Evolutionary conservation across 2,888 invertebrate species (phyloP).

Genomic region (Drosophila phalerata): DNA sequence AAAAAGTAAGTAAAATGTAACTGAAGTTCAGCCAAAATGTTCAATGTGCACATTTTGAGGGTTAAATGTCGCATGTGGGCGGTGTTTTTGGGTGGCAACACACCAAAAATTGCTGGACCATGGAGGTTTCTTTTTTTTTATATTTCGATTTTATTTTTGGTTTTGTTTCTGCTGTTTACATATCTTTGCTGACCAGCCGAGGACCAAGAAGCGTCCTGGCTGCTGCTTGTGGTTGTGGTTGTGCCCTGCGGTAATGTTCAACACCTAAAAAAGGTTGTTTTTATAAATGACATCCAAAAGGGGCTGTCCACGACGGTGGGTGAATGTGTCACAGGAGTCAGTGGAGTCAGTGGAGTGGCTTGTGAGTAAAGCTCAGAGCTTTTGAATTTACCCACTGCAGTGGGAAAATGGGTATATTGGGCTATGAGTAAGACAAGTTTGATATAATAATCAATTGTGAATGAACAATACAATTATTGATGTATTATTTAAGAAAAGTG

Average conservation of each 20-base stretch:
- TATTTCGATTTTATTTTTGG: constrained; percentile 17
- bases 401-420: constrained; percentile 6
- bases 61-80: constrained; percentile 79
- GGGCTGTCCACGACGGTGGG: not conserved
- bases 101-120: constrained; percentile 64
- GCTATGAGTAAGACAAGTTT: constrained; percentile 15
- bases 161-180: constrained; percentile 52
- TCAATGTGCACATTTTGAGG: constrained; percentile 76
- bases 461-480: not conserved
- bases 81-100: constrained; percentile 3
- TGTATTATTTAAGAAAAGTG: not conserved
- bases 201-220: constrained; percentile 49
- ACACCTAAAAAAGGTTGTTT: constrained; percentile 77
- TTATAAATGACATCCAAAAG: constrained; percentile 45
- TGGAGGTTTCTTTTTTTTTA: constrained; percentile 38
- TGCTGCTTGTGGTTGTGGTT: constrained; percentile 58
- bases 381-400: constrained; percentile 1
- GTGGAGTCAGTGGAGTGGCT: constrained; percentile 5
- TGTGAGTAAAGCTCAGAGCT: constrained; percentile 9
- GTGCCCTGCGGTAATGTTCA: constrained; percentile 78
- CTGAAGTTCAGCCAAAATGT: constrained; percentile 61
- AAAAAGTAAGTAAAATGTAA: constrained; percentile 36
- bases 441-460: constrained; percentile 1
- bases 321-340: constrained; percentile 3
- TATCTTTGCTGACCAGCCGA: constrained; percentile 77